Evolutionary conservation across 2,888 invertebrate genomes (phyloP).

Genomic region (Schizaphis graminum): DNA sequence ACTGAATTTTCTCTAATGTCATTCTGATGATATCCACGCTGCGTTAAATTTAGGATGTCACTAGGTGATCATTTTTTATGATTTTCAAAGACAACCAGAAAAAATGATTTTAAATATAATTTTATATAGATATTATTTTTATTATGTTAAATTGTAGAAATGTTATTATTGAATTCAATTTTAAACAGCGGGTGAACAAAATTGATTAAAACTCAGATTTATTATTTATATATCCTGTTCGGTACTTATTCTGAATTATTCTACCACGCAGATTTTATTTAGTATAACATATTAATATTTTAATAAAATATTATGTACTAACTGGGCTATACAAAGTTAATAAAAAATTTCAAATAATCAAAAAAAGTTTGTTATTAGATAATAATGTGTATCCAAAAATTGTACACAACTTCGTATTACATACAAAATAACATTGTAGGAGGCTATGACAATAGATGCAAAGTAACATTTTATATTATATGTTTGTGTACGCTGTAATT

Average conservation of each 20-base stretch:
- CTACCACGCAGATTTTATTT: background rate
- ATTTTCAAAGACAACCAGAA: background rate
- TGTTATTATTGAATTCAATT: background rate
- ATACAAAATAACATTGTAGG: background rate
- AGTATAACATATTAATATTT: background rate
- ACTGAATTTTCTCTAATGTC: background rate
- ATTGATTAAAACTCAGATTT: background rate
- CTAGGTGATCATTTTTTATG: background rate
- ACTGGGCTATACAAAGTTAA: background rate
- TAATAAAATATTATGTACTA: background rate
- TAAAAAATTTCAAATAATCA: background rate
- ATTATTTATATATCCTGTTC: background rate
- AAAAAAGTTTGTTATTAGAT: background rate
- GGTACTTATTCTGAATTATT: background rate
- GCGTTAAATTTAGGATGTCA: background rate
- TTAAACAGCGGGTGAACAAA: background rate
- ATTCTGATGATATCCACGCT: background rate
- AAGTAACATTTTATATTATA: background rate
- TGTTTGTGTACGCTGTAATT: background rate
- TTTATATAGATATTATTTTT: no score
- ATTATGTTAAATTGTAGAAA: background rate
- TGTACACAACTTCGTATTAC: background rate
- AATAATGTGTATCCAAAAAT: background rate
- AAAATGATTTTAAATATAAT: background rate
- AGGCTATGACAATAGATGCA: background rate